A percentile compares a stretch with the other conserved stretches of the same genome.
phyloP scores from a whole-genome alignment of 2,888 invertebrate genomes.

The Coelinius sp. region DNA sequence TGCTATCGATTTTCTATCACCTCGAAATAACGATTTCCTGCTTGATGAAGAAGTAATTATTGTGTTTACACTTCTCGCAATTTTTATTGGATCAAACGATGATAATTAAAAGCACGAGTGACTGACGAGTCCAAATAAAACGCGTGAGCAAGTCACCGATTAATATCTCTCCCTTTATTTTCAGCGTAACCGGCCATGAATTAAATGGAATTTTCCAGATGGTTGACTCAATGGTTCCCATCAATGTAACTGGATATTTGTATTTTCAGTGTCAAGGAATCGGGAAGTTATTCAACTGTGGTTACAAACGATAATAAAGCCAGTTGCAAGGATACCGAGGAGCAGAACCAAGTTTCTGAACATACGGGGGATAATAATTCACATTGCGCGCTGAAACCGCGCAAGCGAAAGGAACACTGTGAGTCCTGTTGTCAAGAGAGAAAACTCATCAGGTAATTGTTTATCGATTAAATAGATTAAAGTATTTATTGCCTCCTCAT shows the following conservation, averaged over 20 bases:
- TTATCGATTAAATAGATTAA: constrained; percentile 24
- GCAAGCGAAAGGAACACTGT: constrained; percentile 77
- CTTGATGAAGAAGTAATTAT: neutral
- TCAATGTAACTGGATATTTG: neutral
- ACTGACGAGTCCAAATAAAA: constrained; percentile 9
- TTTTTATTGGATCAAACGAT: constrained; percentile 5
- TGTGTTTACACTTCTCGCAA: neutral
- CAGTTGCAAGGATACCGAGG: constrained; percentile 55
- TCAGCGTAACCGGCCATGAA: neutral
- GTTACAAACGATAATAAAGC: constrained; percentile 62
- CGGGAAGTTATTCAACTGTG: constrained; percentile 57
- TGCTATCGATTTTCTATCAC: too few relatives aligned
- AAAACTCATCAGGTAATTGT: constrained; percentile 64
- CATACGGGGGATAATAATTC: constrained; percentile 72
- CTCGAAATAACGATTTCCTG: too few relatives aligned
- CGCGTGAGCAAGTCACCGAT: neutral
- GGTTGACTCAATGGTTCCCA: neutral
- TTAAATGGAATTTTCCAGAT: constrained; percentile 2
- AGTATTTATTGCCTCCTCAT: neutral
- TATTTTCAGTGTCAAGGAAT: constrained; percentile 62
- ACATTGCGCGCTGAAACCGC: constrained; percentile 74
- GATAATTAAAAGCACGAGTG: constrained; percentile 15
- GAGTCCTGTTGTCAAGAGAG: constrained; percentile 72
- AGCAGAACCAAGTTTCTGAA: constrained; percentile 70
- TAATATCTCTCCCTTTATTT: neutral